Evolutionary conservation across 1,140 invertebrate genomes (phyloP).

Genomic region (Solen grandis): DNA sequence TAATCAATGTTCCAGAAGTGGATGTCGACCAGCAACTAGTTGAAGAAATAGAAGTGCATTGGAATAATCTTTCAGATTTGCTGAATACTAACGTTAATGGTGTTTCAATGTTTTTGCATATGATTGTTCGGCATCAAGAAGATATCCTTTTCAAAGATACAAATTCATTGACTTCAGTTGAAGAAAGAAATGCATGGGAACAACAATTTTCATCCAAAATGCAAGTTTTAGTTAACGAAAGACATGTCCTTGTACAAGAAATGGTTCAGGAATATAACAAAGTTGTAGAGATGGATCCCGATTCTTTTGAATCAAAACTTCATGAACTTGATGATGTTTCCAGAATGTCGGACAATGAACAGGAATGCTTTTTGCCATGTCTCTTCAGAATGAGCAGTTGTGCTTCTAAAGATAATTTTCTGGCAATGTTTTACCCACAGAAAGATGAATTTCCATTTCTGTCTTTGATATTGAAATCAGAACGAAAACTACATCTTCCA

Average conservation of each 20-base stretch:
- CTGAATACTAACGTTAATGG: background rate
- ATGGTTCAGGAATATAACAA: background rate
- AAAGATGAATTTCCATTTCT: constrained; percentile 13
- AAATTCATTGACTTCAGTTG: too few species aligned
- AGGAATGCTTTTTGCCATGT: background rate
- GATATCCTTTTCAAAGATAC: too few species aligned
- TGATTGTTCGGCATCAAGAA: background rate
- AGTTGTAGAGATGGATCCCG: background rate
- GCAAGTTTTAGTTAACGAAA: background rate
- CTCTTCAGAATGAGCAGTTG: constrained; percentile 1
- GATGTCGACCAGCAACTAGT: too few species aligned
- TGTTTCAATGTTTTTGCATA: background rate
- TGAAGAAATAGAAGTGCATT: background rate
- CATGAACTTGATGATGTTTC: background rate
- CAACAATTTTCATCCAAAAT: too few species aligned
- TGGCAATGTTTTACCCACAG: background rate
- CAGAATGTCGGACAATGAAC: background rate
- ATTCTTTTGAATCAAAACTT: background rate
- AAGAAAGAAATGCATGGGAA: too few species aligned
- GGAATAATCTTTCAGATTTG: background rate
- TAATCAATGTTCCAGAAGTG: background rate
- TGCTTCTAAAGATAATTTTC: constrained; percentile 4
- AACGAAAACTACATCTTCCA: constrained; percentile 15
- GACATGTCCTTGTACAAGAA: background rate
- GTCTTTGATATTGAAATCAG: background rate